Percentiles rank a stretch among this genome's conserved stretches.
phyloP scores from a whole-genome alignment of 2,797 vertebrate genomes.

The Poliocrania exsul region DNA sequence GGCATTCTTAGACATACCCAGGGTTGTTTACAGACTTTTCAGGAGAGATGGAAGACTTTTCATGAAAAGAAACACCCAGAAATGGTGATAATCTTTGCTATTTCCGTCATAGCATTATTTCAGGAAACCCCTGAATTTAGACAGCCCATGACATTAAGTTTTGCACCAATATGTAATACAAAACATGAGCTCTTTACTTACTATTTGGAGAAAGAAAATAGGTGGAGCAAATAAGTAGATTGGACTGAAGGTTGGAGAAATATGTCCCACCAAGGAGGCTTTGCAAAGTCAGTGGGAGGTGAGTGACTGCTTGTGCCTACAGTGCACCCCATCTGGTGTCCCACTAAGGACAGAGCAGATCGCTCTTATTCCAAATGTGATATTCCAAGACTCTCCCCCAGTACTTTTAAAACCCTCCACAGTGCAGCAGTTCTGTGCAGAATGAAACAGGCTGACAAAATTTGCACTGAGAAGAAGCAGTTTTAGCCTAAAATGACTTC shows the following conservation, averaged over 20 bases:
- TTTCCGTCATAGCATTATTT: neutral
- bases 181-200: neutral
- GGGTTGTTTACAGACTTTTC: neutral
- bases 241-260: neutral
- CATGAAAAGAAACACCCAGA: neutral
- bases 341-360: neutral
- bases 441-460: neutral
- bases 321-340: neutral
- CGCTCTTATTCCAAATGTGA: neutral
- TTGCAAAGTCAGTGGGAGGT: neutral
- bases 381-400: neutral
- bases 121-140: neutral
- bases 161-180: neutral
- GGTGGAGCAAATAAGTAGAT: neutral
- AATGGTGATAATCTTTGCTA: neutral
- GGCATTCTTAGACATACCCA: neutral
- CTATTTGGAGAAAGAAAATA: neutral
- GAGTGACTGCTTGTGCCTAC: neutral
- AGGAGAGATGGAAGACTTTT: neutral
- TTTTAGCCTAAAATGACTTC: neutral
- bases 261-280: neutral
- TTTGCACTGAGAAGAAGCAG: neutral
- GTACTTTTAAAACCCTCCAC: neutral
- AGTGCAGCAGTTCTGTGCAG: neutral
- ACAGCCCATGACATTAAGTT: neutral